Evolutionary conservation across 2,888 invertebrate species (phyloP), one percentile per base, ranked within the genome.

Genomic region (Pasiphila rectangulata): DNA sequence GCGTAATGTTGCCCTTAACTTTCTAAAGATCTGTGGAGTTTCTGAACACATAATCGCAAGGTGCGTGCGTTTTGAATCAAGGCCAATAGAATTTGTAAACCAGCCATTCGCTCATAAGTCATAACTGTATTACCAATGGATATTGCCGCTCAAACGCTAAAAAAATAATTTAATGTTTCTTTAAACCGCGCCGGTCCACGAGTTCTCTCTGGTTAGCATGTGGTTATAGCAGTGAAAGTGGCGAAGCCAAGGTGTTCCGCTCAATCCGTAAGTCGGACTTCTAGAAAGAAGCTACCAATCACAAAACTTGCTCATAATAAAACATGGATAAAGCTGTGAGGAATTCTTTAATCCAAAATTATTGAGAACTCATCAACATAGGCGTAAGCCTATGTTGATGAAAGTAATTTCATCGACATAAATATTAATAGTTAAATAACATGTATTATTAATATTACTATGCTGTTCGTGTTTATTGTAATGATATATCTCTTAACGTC

Each of bases 181-280:
- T 43, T 51, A 46, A 30, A 42, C 38, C 37, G 53, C 37, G 53
- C 54, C 39, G 52, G 38, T 46, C 19, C 38, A 40, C 46, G 38
- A 46, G 38, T 52, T 55, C 47, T 51, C 39, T 19, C 27, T 29
- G 16, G 64, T 58, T 61, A 58, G 50, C 59, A 58, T 49, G 51
- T 58, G 55, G 41, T 58, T 42, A 51, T 55, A 63, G 58, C 51
- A 62, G 64, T 82, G 83, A 83, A 84, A 83, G 83, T 83, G 75
- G 66, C 53, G 53, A 56, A 44, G 49, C 56, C 59, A 38, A 54
- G 51, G 56, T 60, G 63, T 54, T 55, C 42, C 54, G 57, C 41
- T 45, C 52, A 54, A 39, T 39, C 35, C 43, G 35, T 20, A 46
- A 51, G 45, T 38, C 47, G 41, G 51, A 50, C 43, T 51, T 51